A percentile compares a stretch with the other conserved stretches of the same genome.
Conservation (phyloP, 2,113 vertebrate genomes). For the Montifringilla adamsi region DNA sequence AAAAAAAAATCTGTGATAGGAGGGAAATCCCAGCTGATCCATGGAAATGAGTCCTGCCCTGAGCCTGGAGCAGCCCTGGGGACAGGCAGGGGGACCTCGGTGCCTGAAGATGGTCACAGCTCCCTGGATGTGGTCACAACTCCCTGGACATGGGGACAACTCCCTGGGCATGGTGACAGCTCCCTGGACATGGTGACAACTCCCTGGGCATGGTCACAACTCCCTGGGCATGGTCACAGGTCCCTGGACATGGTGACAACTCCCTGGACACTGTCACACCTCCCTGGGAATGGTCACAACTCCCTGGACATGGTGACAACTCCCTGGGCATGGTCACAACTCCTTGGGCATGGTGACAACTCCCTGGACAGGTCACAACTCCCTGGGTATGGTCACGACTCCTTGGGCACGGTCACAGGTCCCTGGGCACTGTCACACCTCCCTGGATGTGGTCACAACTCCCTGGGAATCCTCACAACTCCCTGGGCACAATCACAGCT, state of each 20-base stretch:
- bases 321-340: neutral
- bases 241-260: accelerated
- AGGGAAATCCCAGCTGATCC: neutral
- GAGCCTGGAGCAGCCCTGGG: neutral
- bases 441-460: neutral
- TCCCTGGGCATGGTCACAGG: accelerated
- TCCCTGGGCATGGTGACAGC: too few species aligned
- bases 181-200: accelerated
- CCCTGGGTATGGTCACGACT: neutral
- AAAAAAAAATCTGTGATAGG: accelerated
- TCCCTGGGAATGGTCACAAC: neutral
- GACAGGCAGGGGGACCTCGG: neutral
- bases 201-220: accelerated
- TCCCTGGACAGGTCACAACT: accelerated
- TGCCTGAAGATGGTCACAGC: neutral
- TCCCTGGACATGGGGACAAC: too few species aligned
- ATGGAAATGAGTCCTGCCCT: accelerated
- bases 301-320: accelerated
- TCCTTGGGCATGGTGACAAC: neutral
- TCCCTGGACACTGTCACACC: accelerated
- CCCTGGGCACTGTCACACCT: accelerated
- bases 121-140: accelerated
- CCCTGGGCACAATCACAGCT: neutral
- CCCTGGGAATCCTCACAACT: neutral
- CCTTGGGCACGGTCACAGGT: too few species aligned